Base-by-base conservation (phyloP, 2,113 vertebrate species). In the Meles meles region DNA sequence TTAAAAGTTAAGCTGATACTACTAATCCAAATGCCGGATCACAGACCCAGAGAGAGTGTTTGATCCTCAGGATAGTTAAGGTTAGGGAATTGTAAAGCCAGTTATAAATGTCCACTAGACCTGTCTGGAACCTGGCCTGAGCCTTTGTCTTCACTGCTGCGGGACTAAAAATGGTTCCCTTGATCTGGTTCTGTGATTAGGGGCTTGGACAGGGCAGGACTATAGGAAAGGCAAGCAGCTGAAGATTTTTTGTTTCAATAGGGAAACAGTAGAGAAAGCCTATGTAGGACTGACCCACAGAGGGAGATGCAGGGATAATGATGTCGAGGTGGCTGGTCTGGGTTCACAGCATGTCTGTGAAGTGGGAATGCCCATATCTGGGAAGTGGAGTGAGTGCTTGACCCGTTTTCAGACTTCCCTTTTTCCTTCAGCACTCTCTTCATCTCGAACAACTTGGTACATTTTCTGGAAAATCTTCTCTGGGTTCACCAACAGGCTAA, bases 1-100 rank as follows among this genome's bases (percentile, higher is more conserved):
- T 94, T 88, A 65, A 90, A 90, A 92, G 25, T 94, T 55, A 89
- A 96, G 11, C 23, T 52, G 59, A 63, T 88, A 57, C 17, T 89
- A 13, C 6, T 71, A 63, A 76, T 93, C 31, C 79, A 72, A 77
- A 71, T 77, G 84, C 31, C 76, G 74, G 44, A 88, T 85, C 79
- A 67, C 44, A 77, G 74, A 83, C 81, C 15, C 27, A 80, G 13
- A 74, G 67, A 59, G 52, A 92, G n/a, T 57, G n/a, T 83, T 55
- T 93, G 79, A 83, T 72, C 55, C 23, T 86, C 25, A 72, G 71
- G 17, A 63, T 27, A 65, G 17, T 71, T 90, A n/a, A 77, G 39
- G 31, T 34, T 65, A 90, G 71, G 55, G 18, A 77, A 37, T 23
- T 57, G 3, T 67, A 47, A 81, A 20, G 59, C 13, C 44, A 74